A percentile compares a stretch with the other conserved stretches of the same genome.
These are phyloP conservation scores for Thereva unica DNA, from an alignment of 2,888 invertebrate genomes.

Conservation along the genomic window DNA sequence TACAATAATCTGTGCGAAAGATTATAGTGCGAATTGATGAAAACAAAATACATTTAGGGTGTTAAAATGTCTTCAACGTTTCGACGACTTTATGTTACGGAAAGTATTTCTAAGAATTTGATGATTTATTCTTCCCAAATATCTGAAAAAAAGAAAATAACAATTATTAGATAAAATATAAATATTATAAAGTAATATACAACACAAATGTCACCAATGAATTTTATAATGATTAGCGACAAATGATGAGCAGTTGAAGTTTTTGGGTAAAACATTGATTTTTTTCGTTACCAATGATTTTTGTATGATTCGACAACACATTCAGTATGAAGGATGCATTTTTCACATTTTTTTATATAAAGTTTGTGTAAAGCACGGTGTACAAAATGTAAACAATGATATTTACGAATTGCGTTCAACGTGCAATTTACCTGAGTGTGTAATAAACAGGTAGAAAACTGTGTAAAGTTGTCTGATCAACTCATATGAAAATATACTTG, in stretches of 20 bases:
- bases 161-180: background rate
- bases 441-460: no score
- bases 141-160: conserved; percentile 21
- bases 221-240: conserved; percentile 2
- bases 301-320: no score
- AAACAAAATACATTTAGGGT: background rate
- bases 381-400: no score
- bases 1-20: conserved; percentile 12
- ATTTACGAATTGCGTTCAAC: no score
- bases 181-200: background rate
- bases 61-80: conserved; percentile 4
- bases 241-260: background rate
- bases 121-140: conserved; percentile 22
- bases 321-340: no score
- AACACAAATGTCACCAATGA: background rate
- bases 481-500: no score
- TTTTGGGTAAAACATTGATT: background rate
- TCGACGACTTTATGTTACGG: conserved; percentile 1
- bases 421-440: no score
- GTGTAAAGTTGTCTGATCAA: no score
- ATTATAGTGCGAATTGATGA: conserved; percentile 11
- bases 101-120: conserved; percentile 33
- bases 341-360: no score
- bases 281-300: no score
- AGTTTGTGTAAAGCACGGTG: no score